phyloP scores from a whole-genome alignment of 2,888 invertebrate genomes.

The Leptopilina syphax region DNA sequence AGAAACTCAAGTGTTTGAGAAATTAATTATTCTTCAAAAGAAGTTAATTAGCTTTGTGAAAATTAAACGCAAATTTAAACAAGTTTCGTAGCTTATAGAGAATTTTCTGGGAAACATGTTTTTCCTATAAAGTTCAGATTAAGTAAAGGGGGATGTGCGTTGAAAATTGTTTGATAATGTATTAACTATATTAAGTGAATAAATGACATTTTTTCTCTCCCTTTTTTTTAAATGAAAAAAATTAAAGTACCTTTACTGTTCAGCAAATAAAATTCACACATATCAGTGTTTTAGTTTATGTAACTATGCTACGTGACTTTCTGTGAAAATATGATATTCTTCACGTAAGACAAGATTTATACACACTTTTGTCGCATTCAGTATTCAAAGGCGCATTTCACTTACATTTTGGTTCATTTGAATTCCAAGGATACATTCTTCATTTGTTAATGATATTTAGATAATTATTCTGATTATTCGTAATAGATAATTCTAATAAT shows the following conservation, averaged over 20 bases:
- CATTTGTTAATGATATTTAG: not conserved
- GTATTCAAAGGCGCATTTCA: conserved; percentile 11
- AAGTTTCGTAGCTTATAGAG: not conserved
- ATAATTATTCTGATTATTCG: no score
- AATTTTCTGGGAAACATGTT: not conserved
- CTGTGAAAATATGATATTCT: conserved; percentile 30
- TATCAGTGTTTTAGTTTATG: conserved; percentile 1
- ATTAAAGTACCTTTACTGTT: not conserved
- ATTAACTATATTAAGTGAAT: no score
- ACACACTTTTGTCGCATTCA: conserved; percentile 5
- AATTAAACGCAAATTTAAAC: conserved; percentile 17
- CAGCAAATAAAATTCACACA: not conserved
- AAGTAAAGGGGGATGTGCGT: not conserved
- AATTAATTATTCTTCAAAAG: conserved; percentile 12
- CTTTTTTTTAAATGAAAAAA: no score
- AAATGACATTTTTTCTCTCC: no score
- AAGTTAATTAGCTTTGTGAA: not conserved
- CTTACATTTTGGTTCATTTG: conserved; percentile 8
- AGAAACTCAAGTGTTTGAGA: conserved; percentile 7
- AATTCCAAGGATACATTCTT: not conserved
- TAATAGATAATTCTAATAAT: no score
- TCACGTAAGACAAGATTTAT: not conserved
- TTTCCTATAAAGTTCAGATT: not conserved
- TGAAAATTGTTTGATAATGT: no score
- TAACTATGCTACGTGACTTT: conserved; percentile 31